These are phyloP conservation scores for Chaetura pelagica DNA, from an alignment of 2,113 vertebrate species.

Conservation along the genomic window DNA sequence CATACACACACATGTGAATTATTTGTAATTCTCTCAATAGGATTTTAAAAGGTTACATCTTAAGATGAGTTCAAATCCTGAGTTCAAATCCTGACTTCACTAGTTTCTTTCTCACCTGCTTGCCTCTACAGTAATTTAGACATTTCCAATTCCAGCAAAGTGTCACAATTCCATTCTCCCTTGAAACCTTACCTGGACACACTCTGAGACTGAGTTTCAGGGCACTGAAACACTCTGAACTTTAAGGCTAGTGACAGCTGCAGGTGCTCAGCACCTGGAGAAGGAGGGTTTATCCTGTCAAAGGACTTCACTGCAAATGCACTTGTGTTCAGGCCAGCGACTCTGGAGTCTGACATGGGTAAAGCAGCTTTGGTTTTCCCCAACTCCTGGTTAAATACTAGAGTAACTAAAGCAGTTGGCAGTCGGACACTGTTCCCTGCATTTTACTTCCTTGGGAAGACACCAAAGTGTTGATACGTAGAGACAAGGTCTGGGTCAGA, in stretches of 20 bases:
- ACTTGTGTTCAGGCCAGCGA: not conserved
- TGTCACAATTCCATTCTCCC: not conserved
- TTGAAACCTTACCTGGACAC: not conserved
- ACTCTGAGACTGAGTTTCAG: not conserved
- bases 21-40: not conserved
- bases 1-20: not conserved
- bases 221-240: not conserved
- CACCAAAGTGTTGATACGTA: not conserved
- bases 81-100: not conserved
- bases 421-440: not conserved
- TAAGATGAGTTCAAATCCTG: not conserved
- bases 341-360: not conserved
- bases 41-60: not conserved
- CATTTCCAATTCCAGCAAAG: not conserved
- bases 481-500: not conserved
- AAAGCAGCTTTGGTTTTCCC: not conserved
- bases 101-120: slow-evolving; percentile 24
- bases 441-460: not conserved
- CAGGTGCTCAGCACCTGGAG: slow-evolving; percentile 7
- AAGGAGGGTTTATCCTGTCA: not conserved
- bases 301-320: not conserved
- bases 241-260: not conserved
- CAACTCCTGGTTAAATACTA: not conserved
- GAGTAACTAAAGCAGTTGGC: not conserved
- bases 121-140: not conserved